These are phyloP conservation scores for Procambarus clarkii DNA, from an alignment of 1,140 invertebrate species.

Conservation along the genomic window DNA sequence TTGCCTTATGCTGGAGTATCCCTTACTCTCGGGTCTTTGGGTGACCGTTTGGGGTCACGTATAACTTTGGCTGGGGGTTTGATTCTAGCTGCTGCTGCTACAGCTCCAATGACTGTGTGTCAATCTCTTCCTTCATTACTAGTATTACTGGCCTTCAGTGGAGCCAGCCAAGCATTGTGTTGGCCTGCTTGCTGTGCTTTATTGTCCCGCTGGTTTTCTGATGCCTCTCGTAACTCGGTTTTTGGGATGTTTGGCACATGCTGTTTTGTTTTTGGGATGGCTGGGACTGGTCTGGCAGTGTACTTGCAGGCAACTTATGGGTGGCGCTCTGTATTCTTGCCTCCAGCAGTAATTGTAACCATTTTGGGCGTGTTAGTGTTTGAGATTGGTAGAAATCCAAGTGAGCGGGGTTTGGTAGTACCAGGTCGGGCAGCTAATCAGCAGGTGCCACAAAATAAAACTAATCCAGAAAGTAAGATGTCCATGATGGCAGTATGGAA, in stretches of 20 bases:
- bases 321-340: conserved; percentile 77
- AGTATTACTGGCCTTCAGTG: conserved; percentile 77
- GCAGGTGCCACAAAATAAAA: conserved; percentile 38
- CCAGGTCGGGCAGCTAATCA: conserved; percentile 74
- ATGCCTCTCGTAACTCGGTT: conserved; percentile 76
- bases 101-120: conserved; percentile 78
- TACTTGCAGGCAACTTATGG: conserved; percentile 77
- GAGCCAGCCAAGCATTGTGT: conserved; percentile 77
- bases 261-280: conserved; percentile 78
- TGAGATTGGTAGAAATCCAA: conserved; percentile 75
- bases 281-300: conserved; percentile 78
- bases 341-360: conserved; percentile 76
- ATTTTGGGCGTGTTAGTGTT: conserved; percentile 75
- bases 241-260: conserved; percentile 79
- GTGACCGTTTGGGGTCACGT: conserved; percentile 77
- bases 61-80: conserved; percentile 77
- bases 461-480: conserved; percentile 3
- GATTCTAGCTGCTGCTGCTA: conserved; percentile 76
- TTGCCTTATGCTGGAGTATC: conserved; percentile 79
- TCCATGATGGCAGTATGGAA: conserved; percentile 73
- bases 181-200: conserved; percentile 78
- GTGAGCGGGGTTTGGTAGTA: conserved; percentile 75
- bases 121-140: conserved; percentile 75
- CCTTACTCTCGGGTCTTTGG: conserved; percentile 76
- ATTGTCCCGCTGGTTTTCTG: conserved; percentile 77